Evolutionary conservation across 2,113 vertebrate species (phyloP).

Genomic region (Clarias macrocephalus): DNA sequence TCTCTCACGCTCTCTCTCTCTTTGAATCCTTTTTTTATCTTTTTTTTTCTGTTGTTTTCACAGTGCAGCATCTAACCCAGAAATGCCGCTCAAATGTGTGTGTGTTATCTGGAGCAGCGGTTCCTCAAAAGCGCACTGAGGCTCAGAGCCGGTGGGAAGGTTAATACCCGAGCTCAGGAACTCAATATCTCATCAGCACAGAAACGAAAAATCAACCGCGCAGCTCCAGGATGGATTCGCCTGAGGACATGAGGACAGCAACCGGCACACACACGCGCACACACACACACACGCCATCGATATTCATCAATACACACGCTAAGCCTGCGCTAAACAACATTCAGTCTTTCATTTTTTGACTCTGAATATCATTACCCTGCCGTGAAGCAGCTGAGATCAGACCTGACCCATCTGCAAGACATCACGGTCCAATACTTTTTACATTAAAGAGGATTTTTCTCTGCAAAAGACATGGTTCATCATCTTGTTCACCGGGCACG

Average conservation of each 20-base stretch:
- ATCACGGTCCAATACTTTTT: neutral
- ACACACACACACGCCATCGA: neutral
- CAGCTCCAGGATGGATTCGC: neutral
- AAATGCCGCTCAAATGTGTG: neutral
- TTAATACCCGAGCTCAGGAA: neutral
- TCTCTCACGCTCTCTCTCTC: neutral
- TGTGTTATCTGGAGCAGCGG: neutral
- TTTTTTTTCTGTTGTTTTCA: neutral
- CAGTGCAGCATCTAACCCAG: neutral
- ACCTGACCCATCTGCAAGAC: neutral
- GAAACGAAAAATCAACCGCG: neutral
- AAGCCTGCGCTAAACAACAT: neutral
- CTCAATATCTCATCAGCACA: constrained; percentile 17
- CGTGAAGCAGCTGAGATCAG: neutral
- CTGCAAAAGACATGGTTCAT: neutral
- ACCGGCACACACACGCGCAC: neutral
- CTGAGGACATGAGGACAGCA: neutral
- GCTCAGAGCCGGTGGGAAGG: neutral
- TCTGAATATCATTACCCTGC: neutral
- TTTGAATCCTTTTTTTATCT: neutral
- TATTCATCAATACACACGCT: neutral
- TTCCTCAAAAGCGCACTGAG: neutral
- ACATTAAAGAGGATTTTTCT: neutral
- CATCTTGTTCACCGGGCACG: neutral
- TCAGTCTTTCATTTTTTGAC: neutral